These are phyloP conservation scores for Acrobasis suavella DNA, from an alignment of 2,888 invertebrate species.

Conservation along the genomic window DNA sequence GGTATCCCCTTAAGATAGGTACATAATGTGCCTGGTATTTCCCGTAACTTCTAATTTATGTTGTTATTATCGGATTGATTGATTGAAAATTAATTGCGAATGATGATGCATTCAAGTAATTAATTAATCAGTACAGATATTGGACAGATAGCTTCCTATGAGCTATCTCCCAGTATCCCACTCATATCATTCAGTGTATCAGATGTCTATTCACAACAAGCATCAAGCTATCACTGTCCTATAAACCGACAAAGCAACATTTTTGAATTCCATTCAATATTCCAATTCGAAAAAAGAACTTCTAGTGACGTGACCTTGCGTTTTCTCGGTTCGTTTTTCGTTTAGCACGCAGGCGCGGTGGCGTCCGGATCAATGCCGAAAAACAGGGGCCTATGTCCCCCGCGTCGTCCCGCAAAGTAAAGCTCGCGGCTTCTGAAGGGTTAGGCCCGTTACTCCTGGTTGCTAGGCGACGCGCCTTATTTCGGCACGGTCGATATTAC, in stretches of 20 bases:
- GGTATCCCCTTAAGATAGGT: too few species aligned
- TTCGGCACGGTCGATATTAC: slow-evolving; percentile 65
- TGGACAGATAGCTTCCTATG: too few species aligned
- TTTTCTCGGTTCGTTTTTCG: slow-evolving; percentile 76
- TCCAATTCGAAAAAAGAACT: slow-evolving; percentile 77
- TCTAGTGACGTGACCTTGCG: slow-evolving; percentile 79
- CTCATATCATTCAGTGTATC: not conserved
- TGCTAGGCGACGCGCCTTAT: slow-evolving; percentile 74
- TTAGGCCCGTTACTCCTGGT: slow-evolving; percentile 61
- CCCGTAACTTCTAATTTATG: too few species aligned
- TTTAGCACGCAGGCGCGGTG: slow-evolving; percentile 77
- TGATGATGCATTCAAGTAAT: too few species aligned
- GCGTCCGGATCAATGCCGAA: slow-evolving; percentile 78
- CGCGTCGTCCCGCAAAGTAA: slow-evolving; percentile 70
- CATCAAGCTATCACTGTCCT: slow-evolving; percentile 46
- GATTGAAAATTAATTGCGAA: too few species aligned
- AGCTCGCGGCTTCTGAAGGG: slow-evolving; percentile 78
- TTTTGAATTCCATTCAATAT: slow-evolving; percentile 75
- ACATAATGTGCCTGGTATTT: too few species aligned
- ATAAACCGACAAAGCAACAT: slow-evolving; percentile 63
- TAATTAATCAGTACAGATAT: too few species aligned
- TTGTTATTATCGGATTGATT: too few species aligned
- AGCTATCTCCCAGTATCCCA: too few species aligned
- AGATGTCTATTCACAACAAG: not conserved
- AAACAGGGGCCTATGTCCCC: slow-evolving; percentile 68